These are phyloP conservation scores for Drosophila recens DNA, from an alignment of 2,888 invertebrate genomes.

Conservation along the genomic window DNA sequence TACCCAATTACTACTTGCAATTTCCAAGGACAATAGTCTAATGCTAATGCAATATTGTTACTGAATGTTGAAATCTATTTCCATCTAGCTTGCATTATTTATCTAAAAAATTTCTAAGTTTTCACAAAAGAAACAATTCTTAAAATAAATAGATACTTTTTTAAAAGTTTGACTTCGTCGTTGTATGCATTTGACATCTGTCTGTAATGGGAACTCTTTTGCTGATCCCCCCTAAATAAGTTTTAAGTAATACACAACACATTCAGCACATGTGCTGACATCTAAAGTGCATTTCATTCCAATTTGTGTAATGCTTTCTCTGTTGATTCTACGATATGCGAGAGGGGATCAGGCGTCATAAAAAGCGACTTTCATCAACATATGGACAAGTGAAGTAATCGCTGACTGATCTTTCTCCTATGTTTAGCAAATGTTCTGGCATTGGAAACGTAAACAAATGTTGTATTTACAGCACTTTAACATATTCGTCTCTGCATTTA, in stretches of 20 bases:
- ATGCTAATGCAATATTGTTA: neutral
- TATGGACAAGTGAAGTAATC: slow-evolving; percentile 14
- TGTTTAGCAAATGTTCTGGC: slow-evolving; percentile 22
- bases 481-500: slow-evolving; percentile 24
- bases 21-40: neutral
- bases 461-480: slow-evolving; percentile 45
- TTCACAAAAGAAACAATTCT: neutral
- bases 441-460: slow-evolving; percentile 65
- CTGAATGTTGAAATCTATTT: neutral
- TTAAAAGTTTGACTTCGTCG: neutral
- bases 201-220: slow-evolving; percentile 3
- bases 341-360: slow-evolving; percentile 1
- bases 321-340: neutral
- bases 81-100: too few relatives aligned
- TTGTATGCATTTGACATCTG: slow-evolving; percentile 12
- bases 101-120: neutral
- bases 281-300: slow-evolving; percentile 19
- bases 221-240: slow-evolving; percentile 4
- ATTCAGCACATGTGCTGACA: slow-evolving; percentile 24
- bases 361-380: slow-evolving; percentile 10
- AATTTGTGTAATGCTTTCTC: slow-evolving; percentile 12
- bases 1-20: slow-evolving; percentile 2
- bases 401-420: slow-evolving; percentile 18
- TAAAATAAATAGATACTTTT: slow-evolving; percentile 4
- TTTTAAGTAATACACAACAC: slow-evolving; percentile 8